A percentile compares a stretch with the other conserved stretches of the same genome.
phyloP scores from a whole-genome alignment of 2,888 invertebrate species.

The Drosophila anomalata region DNA sequence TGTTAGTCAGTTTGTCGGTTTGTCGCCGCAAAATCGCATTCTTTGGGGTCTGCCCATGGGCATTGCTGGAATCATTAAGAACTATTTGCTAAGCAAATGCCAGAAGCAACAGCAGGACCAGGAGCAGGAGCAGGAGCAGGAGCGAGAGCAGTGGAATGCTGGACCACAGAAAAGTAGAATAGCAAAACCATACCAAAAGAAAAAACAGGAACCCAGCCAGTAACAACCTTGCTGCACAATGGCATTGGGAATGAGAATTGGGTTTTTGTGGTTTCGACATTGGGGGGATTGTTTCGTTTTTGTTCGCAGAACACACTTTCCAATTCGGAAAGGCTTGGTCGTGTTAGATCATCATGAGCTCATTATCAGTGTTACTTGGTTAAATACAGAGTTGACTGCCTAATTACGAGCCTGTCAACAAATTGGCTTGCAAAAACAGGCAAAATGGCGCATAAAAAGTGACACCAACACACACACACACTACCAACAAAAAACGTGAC shows the following conservation, averaged over 20 bases:
- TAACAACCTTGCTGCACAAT: conserved; percentile 22
- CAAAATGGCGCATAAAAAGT: conserved; percentile 35
- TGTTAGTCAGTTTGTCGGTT: conserved; percentile 3
- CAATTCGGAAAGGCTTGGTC: not conserved
- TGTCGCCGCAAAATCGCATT: conserved; percentile 41
- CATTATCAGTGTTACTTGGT: conserved; percentile 28
- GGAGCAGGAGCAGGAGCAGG: conserved; percentile 5
- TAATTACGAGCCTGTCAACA: conserved; percentile 70
- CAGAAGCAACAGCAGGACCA: conserved; percentile 41
- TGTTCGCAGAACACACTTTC: conserved; percentile 2
- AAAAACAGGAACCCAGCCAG: conserved; percentile 13
- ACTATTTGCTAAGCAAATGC: conserved; percentile 74
- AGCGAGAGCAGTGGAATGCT: conserved; percentile 39
- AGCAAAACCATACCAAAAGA: conserved; percentile 3
- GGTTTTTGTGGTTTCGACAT: conserved; percentile 21
- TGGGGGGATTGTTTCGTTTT: conserved; percentile 4
- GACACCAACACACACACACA: conserved; percentile 11
- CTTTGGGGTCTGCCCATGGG: conserved; percentile 51
- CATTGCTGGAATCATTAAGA: conserved; percentile 73
- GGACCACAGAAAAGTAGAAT: conserved; percentile 18
- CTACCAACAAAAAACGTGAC: conserved; percentile 56
- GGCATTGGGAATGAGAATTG: conserved; percentile 39
- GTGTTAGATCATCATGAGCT: conserved; percentile 31
- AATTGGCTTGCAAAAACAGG: conserved; percentile 44
- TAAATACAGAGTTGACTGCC: conserved; percentile 66